These are phyloP conservation scores for Corynorhinus townsendii DNA, from an alignment of 2,113 vertebrate species.

Conservation along the genomic window DNA sequence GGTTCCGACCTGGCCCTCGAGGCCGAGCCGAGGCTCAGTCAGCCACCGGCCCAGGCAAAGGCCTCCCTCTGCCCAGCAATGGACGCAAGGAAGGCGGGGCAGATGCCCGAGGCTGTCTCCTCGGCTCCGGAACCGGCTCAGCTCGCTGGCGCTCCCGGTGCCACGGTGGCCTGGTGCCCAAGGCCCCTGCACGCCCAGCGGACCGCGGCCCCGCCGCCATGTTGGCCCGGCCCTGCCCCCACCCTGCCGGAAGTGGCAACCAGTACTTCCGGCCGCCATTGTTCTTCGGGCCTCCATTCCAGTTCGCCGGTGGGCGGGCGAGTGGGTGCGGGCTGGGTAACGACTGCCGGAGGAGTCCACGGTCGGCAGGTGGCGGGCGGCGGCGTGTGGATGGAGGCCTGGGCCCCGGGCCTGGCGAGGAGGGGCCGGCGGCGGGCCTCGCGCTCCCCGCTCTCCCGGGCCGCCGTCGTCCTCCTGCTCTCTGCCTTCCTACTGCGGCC, in stretches of 20 bases:
- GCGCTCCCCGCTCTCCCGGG: background rate
- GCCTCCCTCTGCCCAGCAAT: accelerated
- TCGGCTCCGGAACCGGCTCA: background rate
- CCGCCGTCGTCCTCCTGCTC: background rate
- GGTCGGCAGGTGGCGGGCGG: constrained; percentile 10
- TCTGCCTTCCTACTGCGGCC: background rate
- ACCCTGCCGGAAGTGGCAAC: background rate
- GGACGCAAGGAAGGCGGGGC: too few relatives aligned
- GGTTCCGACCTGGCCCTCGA: too few relatives aligned
- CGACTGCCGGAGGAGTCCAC: background rate
- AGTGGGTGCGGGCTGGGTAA: constrained; percentile 31
- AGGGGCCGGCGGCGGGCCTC: background rate
- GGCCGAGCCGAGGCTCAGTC: background rate
- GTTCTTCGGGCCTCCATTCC: background rate
- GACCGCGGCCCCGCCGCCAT: too few relatives aligned
- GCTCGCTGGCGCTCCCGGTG: too few relatives aligned
- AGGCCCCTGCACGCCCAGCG: accelerated
- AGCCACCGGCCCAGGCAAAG: background rate
- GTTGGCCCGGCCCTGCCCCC: background rate
- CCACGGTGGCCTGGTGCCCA: too few relatives aligned
- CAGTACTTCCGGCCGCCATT: background rate
- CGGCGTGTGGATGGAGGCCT: background rate
- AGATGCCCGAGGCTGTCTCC: too few relatives aligned
- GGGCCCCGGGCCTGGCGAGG: background rate
- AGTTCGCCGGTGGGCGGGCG: background rate